phyloP scores from a whole-genome alignment of 2,797 vertebrate genomes.

The Monodelphis domestica region DNA sequence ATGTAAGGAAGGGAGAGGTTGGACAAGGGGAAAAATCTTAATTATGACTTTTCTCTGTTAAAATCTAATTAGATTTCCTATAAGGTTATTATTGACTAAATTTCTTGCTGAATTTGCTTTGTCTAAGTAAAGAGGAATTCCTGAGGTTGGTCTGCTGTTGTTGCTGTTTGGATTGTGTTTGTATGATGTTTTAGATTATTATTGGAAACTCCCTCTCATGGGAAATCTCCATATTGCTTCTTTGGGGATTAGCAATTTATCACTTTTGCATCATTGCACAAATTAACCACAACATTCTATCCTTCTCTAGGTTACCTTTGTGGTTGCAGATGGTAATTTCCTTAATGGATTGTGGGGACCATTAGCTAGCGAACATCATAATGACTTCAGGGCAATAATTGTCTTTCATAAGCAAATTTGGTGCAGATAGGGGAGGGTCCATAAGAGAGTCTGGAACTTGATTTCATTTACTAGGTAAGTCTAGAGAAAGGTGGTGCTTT shows the following conservation, averaged over 20 bases:
- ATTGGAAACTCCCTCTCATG: constrained; percentile 25
- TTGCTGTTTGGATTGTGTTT: not conserved
- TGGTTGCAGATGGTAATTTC: constrained; percentile 47
- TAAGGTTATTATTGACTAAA: not conserved
- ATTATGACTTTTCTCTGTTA: not conserved
- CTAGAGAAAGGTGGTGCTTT: not conserved
- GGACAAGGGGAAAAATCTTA: not conserved
- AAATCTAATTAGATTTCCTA: not conserved
- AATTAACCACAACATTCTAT: constrained; percentile 62
- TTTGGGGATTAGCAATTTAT: constrained; percentile 62
- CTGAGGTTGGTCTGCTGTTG: not conserved
- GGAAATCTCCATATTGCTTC: constrained; percentile 4
- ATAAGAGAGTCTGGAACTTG: constrained; percentile 38
- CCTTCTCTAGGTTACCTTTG: constrained; percentile 59
- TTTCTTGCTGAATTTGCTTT: not conserved
- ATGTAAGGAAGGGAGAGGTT: not conserved
- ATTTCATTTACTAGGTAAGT: constrained; percentile 10
- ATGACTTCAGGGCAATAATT: constrained; percentile 68
- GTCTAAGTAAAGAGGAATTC: not conserved
- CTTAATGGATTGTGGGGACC: constrained; percentile 28
- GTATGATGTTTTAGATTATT: constrained; percentile 12
- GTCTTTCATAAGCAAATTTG: constrained; percentile 56
- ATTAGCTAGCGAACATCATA: constrained; percentile 58
- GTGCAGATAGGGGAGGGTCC: not conserved
- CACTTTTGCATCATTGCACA: constrained; percentile 63